Evolutionary conservation across 2,113 vertebrate species (phyloP).

Genomic region (Cyanoderma ruficeps): DNA sequence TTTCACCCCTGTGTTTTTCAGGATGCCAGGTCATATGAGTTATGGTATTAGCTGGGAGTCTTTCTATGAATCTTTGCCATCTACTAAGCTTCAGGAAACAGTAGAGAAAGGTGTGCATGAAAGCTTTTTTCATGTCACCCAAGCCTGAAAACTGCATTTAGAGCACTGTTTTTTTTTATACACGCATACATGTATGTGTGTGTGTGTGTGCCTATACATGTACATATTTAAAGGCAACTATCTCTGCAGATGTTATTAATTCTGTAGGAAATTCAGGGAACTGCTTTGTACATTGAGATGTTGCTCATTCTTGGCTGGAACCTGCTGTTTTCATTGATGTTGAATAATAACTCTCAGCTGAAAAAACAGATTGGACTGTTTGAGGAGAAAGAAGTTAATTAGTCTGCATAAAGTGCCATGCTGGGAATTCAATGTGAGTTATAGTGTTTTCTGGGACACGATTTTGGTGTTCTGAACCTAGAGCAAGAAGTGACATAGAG

Average conservation of each 20-base stretch:
- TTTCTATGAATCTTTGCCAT: background rate
- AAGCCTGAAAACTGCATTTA: background rate
- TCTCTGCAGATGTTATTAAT: background rate
- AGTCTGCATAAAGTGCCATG: background rate
- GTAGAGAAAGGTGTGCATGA: background rate
- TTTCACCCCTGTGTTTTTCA: background rate
- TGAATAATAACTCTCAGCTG: background rate
- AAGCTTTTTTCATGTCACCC: background rate
- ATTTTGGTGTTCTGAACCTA: background rate
- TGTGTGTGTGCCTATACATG: background rate
- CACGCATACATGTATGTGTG: rapidly evolving
- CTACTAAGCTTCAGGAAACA: background rate
- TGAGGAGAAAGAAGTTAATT: background rate
- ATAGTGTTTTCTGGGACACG: background rate
- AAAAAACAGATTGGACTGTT: background rate
- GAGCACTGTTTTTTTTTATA: background rate
- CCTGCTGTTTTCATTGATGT: background rate
- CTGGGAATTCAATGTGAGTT: background rate
- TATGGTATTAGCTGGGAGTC: background rate
- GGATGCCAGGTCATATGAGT: background rate
- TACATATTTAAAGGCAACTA: background rate
- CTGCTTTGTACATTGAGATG: background rate
- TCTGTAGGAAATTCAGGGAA: background rate
- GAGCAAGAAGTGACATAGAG: background rate
- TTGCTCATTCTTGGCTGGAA: background rate